These are phyloP conservation scores for Cyrtonyx montezumae DNA, from an alignment of 2,113 vertebrate species.

Conservation along the genomic window DNA sequence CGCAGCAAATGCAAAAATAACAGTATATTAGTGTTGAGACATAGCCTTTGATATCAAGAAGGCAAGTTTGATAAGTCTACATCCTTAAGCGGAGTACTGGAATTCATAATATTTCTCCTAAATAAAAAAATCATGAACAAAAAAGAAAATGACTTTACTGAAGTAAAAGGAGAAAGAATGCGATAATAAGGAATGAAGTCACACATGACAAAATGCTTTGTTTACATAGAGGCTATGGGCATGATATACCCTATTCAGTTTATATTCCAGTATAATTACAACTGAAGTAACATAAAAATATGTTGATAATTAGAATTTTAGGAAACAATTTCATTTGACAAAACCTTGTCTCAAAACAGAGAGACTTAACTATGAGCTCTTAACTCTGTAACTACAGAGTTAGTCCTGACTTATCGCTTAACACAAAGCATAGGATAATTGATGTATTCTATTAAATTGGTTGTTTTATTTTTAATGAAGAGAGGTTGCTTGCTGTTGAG, in stretches of 20 bases:
- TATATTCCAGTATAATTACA: neutral
- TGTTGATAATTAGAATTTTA: neutral
- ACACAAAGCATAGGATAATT: neutral
- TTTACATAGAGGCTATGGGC: neutral
- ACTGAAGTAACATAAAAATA: neutral
- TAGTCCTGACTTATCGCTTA: neutral
- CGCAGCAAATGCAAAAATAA: neutral
- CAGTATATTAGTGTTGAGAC: neutral
- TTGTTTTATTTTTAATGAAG: conserved; percentile 39
- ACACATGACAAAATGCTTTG: neutral
- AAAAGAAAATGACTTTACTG: neutral
- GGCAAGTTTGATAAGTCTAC: neutral
- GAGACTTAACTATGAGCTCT: too few relatives aligned
- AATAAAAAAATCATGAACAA: neutral
- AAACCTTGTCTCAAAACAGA: neutral
- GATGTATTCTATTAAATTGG: neutral
- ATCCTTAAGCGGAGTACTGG: neutral
- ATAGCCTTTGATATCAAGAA: neutral
- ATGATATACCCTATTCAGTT: neutral
- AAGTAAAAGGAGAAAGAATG: neutral
- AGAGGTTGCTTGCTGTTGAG: neutral
- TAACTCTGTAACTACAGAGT: neutral
- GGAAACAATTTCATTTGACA: neutral
- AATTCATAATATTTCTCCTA: neutral
- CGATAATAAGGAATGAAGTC: neutral